Conservation (phyloP, 64 coral and sea anemone genomes). For the Montipora foliosa region DNA sequence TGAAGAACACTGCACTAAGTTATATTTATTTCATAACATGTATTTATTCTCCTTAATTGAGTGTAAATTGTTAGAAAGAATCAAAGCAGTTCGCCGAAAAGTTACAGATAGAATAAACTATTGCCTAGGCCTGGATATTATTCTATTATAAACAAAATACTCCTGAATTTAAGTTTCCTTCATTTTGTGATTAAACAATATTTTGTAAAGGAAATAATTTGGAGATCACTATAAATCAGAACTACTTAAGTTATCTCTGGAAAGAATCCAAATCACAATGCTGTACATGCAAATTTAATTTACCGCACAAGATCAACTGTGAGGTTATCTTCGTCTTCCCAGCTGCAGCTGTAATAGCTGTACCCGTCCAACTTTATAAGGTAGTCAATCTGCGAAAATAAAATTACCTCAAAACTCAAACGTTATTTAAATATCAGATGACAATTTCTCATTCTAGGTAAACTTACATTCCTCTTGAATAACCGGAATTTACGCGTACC, state of each 20-base stretch:
- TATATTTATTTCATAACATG: too few species aligned
- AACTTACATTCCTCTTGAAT: background rate
- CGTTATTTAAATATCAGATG: background rate
- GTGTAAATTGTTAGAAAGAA: too few species aligned
- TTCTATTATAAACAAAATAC: background rate
- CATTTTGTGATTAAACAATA: background rate
- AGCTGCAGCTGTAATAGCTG: constrained; percentile 26
- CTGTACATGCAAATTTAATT: constrained; percentile 23
- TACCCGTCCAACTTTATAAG: constrained; percentile 32
- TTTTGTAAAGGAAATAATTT: background rate
- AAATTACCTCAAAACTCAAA: background rate
- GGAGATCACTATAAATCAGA: constrained; percentile 11
- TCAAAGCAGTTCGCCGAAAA: background rate
- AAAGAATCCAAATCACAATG: constrained; percentile 9
- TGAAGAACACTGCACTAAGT: background rate
- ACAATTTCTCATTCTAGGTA: background rate
- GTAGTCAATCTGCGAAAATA: constrained; percentile 15
- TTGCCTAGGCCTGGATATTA: background rate
- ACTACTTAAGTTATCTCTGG: background rate
- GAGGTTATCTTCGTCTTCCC: constrained; percentile 48
- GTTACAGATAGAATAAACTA: background rate
- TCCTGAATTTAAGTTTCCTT: background rate
- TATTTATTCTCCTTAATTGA: too few species aligned
- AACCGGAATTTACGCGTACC: background rate
- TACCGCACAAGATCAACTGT: constrained; percentile 42